These are phyloP conservation scores for Oreochromis spilurus DNA, from an alignment of 2,113 vertebrate species.

Conservation along the genomic window DNA sequence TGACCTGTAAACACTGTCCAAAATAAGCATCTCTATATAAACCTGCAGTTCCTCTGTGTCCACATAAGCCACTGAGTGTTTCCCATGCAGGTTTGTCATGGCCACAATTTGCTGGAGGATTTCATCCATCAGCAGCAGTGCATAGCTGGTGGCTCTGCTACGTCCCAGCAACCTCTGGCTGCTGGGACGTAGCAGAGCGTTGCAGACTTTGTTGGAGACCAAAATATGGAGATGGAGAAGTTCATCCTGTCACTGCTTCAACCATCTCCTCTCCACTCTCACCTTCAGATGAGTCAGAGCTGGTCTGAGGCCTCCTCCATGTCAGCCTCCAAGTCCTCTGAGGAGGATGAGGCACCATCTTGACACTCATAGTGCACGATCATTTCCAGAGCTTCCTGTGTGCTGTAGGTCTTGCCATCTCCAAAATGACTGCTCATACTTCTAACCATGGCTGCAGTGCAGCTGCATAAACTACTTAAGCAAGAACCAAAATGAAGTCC, in stretches of 20 bases:
- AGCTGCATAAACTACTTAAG: not conserved
- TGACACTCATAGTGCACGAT: not conserved
- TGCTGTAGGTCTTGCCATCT: not conserved
- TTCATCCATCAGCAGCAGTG: not conserved
- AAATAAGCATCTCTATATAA: not conserved
- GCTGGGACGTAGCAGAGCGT: fast-evolving
- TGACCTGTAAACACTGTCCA: not conserved
- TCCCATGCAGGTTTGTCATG: not conserved
- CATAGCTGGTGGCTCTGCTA: not conserved
- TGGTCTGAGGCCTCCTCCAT: not conserved
- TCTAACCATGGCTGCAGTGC: not conserved
- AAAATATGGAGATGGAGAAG: not conserved
- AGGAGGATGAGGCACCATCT: not conserved
- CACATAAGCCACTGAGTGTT: not conserved
- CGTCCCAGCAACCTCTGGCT: too few species aligned
- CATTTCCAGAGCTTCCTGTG: not conserved
- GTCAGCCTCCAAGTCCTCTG: not conserved
- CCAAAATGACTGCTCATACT: not conserved
- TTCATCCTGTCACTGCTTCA: not conserved
- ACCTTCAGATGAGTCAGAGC: not conserved
- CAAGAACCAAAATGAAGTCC: not conserved
- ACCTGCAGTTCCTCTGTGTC: not conserved
- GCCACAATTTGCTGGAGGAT: not conserved
- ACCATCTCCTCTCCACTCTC: not conserved
- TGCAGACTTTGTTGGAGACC: not conserved